Base-by-base conservation (phyloP, 2,888 invertebrate species). In the Leptopterna dolabrata region DNA sequence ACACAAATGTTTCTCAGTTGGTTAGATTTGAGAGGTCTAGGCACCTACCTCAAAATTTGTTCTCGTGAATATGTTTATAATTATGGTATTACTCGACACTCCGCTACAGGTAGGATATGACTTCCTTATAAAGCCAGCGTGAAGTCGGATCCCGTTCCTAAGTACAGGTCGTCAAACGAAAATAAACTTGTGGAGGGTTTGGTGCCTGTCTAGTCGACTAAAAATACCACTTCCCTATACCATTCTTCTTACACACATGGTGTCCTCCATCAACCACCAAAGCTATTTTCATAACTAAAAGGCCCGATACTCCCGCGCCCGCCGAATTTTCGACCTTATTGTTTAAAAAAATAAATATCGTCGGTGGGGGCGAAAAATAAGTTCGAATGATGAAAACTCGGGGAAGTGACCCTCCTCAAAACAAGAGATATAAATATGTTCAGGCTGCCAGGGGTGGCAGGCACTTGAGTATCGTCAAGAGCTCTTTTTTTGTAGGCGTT, bases 81-180 rank as follows among this genome's bases (percentile, higher is more conserved):
- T 16, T 14, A 3, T 13, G 47, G 2, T n/a, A 2, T 47, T 47
- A 47, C 47, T 47, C 13, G 1, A 3, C 7, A 47, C 14, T 47
- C 6, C 6, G 43, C 13, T 47, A 63, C 63, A 63, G 63, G 63
- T 63, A 55, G 63, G 27, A 24, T 24, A 19, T 63, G 63, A 78
- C 45, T 78, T 78, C 78, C 78, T 41, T 78, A 45, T 78, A 78
- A 78, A 78, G 78, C 7, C 78, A 78, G 45, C n/a, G 19, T 14
- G 45, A 63, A 63, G 78, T 27, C 45, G 78, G 78, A 78, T 78
- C 78, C 36, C 83, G 71, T 85, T 45, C 55, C 76, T 47, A 85
- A 85, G 85, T 85, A 85, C 85, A 63, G 45, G 85, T 71, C 85
- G 85, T 85, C 85, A 73, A 85, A 85, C 85, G 85, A 85, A 85